These are phyloP conservation scores for Myotis planiceps DNA, from an alignment of 2,797 vertebrate species.

Conservation along the genomic window DNA sequence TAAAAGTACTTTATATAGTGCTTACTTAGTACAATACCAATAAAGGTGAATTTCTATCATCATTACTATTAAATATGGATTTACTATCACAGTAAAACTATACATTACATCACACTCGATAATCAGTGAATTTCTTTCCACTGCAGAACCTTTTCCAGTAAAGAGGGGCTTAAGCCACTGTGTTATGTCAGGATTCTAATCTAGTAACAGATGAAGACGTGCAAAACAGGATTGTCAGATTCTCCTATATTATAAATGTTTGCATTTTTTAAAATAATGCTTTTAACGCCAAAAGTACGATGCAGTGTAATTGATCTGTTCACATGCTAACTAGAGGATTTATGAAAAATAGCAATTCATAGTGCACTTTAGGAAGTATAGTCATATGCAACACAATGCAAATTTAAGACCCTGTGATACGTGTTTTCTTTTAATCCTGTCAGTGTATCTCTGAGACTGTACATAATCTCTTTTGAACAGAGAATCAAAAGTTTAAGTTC, in stretches of 20 bases:
- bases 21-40: neutral
- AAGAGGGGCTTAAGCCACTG: neutral
- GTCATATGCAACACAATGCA: neutral
- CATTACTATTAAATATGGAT: neutral
- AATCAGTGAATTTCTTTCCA: conserved; percentile 16
- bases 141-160: neutral
- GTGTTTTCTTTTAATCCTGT: conserved; percentile 4
- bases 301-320: neutral
- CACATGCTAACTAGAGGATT: conserved; percentile 35
- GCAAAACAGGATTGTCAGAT: conserved; percentile 7
- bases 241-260: conserved; percentile 33
- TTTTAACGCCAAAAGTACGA: conserved; percentile 24
- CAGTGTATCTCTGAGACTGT: neutral
- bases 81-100: neutral
- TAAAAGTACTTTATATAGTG: neutral
- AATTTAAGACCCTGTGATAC: conserved; percentile 3
- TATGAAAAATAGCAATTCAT: conserved; percentile 35
- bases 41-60: neutral
- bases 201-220: conserved; percentile 33
- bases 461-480: neutral
- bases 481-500: neutral
- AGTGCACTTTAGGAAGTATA: neutral
- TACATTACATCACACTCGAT: neutral
- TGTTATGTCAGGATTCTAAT: conserved; percentile 8
- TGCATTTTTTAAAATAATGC: conserved; percentile 17